Percentiles rank a stretch among this genome's conserved stretches.
Conservation (phyloP, 1,140 invertebrate species). For the Mycetomoellerius zeteki region DNA sequence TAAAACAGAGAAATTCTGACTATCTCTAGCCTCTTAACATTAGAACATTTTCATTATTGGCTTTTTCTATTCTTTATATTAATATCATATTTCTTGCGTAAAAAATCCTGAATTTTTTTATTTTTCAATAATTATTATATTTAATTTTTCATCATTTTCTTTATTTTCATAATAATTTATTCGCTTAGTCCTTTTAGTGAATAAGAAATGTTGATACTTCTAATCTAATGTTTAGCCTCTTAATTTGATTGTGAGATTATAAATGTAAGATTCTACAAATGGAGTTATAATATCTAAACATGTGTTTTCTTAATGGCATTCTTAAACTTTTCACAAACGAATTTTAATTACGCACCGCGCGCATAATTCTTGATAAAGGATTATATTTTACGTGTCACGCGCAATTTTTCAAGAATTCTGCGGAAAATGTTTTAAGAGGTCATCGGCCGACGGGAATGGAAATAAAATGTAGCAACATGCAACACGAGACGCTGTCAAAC, state of each 20-base stretch:
- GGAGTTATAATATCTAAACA: background rate
- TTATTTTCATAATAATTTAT: too few relatives aligned
- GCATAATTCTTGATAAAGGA: background rate
- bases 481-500: constrained; percentile 75
- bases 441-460: constrained; percentile 34
- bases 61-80: too few relatives aligned
- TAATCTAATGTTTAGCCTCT: background rate
- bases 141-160: too few relatives aligned
- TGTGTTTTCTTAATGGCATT: background rate
- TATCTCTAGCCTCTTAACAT: background rate
- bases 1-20: background rate
- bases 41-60: too few relatives aligned
- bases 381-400: background rate
- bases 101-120: too few relatives aligned
- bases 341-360: background rate
- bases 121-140: too few relatives aligned
- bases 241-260: background rate
- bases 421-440: constrained; percentile 2
- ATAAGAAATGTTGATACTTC: too few relatives aligned
- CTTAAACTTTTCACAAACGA: background rate
- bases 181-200: too few relatives aligned
- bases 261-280: background rate
- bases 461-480: constrained; percentile 43
- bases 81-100: too few relatives aligned
- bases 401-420: constrained; percentile 27